Percentiles rank a stretch among this genome's conserved stretches.
phyloP scores from a whole-genome alignment of 2,797 vertebrate species.

The Enteromius treurensis region DNA sequence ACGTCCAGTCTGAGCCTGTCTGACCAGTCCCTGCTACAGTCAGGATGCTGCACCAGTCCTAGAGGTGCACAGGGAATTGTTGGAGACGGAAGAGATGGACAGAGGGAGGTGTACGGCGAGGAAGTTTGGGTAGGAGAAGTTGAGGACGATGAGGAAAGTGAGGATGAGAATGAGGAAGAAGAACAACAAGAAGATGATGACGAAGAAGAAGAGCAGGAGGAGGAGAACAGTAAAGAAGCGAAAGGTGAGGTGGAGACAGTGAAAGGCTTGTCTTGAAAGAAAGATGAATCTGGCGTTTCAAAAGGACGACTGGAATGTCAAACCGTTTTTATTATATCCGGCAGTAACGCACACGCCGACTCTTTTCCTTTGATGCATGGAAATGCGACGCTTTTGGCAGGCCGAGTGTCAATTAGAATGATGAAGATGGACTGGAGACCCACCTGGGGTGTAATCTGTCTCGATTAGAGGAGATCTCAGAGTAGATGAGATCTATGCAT shows the following conservation, averaged over 20 bases:
- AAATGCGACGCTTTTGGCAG: neutral
- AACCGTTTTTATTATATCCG: neutral
- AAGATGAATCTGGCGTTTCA: neutral
- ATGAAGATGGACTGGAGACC: conserved; percentile 18
- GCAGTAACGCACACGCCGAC: neutral
- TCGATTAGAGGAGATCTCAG: conserved; percentile 40
- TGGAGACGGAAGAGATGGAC: conserved; percentile 31
- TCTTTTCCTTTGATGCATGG: neutral
- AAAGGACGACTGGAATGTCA: neutral
- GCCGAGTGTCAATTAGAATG: conserved; percentile 5
- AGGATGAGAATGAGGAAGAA: neutral
- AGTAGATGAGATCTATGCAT: conserved; percentile 19
- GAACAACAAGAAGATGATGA: neutral
- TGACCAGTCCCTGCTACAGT: conserved; percentile 56
- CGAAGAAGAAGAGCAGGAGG: neutral
- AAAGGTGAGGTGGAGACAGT: conserved; percentile 8
- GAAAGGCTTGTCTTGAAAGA: neutral
- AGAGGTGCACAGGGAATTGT: conserved; percentile 48
- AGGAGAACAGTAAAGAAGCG: conserved; percentile 23
- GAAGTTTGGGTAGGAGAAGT: conserved; percentile 11
- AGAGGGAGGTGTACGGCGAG: conserved; percentile 34
- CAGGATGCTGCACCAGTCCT: conserved; percentile 57
- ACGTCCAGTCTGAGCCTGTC: conserved; percentile 52
- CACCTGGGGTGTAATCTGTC: conserved; percentile 27
- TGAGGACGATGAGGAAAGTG: conserved; percentile 36